Conservation (phyloP, 2,888 invertebrate genomes). For the Ormyrus nitidulus region DNA sequence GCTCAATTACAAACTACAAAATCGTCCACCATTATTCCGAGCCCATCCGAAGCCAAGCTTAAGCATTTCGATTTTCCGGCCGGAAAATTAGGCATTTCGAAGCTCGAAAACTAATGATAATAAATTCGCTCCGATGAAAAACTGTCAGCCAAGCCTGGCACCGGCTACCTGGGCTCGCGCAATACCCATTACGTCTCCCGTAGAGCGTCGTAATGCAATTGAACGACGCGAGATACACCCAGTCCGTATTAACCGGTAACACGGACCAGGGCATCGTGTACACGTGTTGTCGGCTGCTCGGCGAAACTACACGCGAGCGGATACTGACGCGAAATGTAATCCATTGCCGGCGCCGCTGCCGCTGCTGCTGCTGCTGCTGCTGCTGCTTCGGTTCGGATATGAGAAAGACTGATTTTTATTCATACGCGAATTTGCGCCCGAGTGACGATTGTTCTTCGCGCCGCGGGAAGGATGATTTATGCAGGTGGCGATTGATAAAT, state of each 20-base stretch:
- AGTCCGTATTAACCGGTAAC: slow-evolving; percentile 34
- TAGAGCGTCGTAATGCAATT: slow-evolving; percentile 37
- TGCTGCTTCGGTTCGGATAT: no score
- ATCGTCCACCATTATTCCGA: no score
- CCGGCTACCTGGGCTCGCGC: no score
- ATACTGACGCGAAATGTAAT: background rate
- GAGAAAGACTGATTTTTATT: slow-evolving; percentile 43
- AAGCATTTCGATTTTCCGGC: no score
- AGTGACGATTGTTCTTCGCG: slow-evolving; percentile 21
- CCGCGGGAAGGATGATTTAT: slow-evolving; percentile 21
- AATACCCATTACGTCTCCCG: background rate
- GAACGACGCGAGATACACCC: slow-evolving; percentile 22
- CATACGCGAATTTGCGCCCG: slow-evolving; percentile 13
- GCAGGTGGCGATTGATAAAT: slow-evolving; percentile 40
- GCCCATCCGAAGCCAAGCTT: no score
- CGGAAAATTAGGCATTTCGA: no score
- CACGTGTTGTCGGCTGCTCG: background rate
- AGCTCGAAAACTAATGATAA: no score
- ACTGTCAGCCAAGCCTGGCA: no score
- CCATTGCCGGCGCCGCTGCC: no score
- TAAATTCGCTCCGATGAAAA: no score
- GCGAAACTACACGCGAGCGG: background rate
- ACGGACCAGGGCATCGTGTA: background rate
- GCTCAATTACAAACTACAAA: no score
- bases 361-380: no score